Conservation (phyloP, 2,113 vertebrate species). For the Nipponia nippon region DNA sequence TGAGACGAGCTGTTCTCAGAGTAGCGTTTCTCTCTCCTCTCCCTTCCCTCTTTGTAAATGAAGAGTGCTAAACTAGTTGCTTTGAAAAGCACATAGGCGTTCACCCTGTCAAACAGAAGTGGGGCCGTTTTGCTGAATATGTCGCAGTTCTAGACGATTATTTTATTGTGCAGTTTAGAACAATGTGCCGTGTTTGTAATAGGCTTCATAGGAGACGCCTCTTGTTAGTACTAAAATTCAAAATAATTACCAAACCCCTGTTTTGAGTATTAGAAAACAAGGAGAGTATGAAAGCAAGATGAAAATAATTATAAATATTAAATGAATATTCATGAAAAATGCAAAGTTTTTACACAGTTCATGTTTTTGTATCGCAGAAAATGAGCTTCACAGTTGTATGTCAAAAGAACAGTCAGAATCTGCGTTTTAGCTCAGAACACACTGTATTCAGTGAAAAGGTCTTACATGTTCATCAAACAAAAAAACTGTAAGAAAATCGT, state of each 20-base stretch:
- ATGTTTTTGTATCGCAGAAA: background rate
- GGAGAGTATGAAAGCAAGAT: background rate
- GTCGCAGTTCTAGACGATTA: background rate
- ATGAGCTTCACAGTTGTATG: background rate
- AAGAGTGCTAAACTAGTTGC: slow-evolving; percentile 23
- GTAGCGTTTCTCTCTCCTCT: slow-evolving; percentile 34
- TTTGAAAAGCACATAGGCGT: background rate
- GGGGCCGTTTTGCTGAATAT: background rate
- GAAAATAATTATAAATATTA: slow-evolving; percentile 43
- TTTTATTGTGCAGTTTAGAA: background rate
- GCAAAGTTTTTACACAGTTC: background rate
- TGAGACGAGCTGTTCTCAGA: slow-evolving; percentile 63
- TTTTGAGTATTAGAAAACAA: background rate
- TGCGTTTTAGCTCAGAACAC: background rate
- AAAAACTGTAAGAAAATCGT: background rate
- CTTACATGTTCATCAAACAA: background rate
- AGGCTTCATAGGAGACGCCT: background rate
- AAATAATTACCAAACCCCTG: slow-evolving; percentile 5
- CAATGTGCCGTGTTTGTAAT: background rate
- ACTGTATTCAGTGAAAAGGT: background rate
- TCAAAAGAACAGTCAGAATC: slow-evolving; percentile 5
- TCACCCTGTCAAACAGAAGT: background rate
- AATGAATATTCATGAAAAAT: slow-evolving; percentile 33
- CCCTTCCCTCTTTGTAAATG: slow-evolving; percentile 40
- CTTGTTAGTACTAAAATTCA: background rate